Evolutionary conservation across 2,113 vertebrate genomes (phyloP).

Genomic region (Pongo abelii): DNA sequence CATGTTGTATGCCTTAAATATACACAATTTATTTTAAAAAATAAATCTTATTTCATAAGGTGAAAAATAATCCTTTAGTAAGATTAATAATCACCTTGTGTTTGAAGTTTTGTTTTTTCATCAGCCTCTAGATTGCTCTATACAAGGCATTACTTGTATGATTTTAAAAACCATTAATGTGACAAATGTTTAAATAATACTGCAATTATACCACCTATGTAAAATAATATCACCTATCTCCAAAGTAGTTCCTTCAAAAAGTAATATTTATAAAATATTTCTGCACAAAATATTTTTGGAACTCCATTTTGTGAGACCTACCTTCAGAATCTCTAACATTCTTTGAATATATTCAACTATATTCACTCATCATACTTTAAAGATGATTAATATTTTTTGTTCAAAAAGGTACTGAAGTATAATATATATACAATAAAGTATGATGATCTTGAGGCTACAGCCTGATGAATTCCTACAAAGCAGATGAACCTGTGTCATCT

Average conservation of each 20-base stretch:
- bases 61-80: background rate
- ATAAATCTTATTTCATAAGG: background rate
- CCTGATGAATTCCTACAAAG: background rate
- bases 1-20: background rate
- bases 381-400: background rate
- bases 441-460: background rate
- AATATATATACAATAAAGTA: background rate
- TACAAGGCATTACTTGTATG: background rate
- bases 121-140: background rate
- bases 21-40: background rate
- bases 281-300: background rate
- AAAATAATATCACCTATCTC: slow-evolving; percentile 1
- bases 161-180: background rate
- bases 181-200: background rate
- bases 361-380: background rate
- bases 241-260: slow-evolving; percentile 6
- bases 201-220: background rate
- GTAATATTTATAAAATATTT: background rate
- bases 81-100: background rate
- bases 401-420: background rate
- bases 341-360: background rate
- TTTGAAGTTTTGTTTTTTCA: background rate
- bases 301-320: background rate
- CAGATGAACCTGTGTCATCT: background rate
- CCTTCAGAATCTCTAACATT: background rate